Percentiles rank a stretch among this genome's conserved stretches.
phyloP scores from a whole-genome alignment of 2,113 vertebrate species.

The Lathamus discolor region DNA sequence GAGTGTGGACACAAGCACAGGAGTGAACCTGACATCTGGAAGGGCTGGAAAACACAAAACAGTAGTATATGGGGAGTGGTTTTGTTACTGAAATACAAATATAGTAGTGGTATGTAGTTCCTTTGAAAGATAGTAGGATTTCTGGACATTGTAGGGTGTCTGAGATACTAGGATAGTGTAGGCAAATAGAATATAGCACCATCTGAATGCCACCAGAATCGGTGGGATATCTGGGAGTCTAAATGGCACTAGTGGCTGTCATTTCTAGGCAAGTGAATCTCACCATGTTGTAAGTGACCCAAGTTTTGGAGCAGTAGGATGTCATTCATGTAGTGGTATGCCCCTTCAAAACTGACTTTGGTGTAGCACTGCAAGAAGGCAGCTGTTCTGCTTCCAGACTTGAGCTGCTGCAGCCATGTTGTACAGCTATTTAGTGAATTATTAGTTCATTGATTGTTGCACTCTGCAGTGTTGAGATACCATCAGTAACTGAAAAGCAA shows the following conservation, averaged over 20 bases:
- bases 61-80: fast-evolving
- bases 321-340: too few species aligned
- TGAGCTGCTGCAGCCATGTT: not conserved
- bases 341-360: not conserved
- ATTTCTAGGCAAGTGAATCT: not conserved
- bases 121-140: not conserved
- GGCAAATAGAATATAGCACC: not conserved
- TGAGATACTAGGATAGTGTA: not conserved
- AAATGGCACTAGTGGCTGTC: not conserved
- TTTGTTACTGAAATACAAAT: not conserved
- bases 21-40: not conserved
- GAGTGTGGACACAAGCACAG: not conserved
- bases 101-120: not conserved
- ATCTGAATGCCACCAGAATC: not conserved
- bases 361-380: not conserved
- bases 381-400: not conserved
- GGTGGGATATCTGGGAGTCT: not conserved
- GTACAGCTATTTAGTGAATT: not conserved
- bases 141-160: not conserved
- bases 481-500: not conserved
- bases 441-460: not conserved
- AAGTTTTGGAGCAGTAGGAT: not conserved
- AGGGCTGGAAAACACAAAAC: not conserved
- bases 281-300: not conserved
- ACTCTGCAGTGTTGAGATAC: not conserved